A percentile compares a stretch with the other conserved stretches of the same genome.
Conservation (phyloP, 1,140 invertebrate species). For the Batillaria attramentaria region DNA sequence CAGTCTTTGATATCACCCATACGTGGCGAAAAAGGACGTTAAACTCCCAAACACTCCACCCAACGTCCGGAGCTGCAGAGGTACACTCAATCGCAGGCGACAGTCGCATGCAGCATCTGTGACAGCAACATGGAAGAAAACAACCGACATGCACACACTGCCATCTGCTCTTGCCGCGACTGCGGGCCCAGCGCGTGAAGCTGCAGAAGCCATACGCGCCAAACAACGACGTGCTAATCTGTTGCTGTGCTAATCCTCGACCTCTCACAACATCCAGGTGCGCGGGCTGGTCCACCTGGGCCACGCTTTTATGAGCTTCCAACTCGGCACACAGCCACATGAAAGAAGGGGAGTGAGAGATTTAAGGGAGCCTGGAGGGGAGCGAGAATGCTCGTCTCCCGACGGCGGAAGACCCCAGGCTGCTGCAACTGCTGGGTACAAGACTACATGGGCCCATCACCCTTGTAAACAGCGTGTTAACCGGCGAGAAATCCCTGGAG, state of each 20-base stretch:
- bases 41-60: too few species aligned
- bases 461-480: too few species aligned
- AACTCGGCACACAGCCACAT: not conserved
- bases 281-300: not conserved
- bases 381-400: too few species aligned
- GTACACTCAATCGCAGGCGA: too few species aligned
- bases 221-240: not conserved
- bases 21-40: too few species aligned
- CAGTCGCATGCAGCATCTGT: too few species aligned
- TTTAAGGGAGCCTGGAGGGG: not conserved
- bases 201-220: not conserved
- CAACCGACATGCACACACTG: not conserved
- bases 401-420: too few species aligned
- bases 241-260: conserved; percentile 2
- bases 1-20: too few species aligned
- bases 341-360: conserved; percentile 9
- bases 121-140: not conserved
- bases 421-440: too few species aligned
- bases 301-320: not conserved
- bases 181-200: not conserved
- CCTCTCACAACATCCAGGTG: conserved; percentile 9
- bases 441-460: too few species aligned
- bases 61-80: too few species aligned
- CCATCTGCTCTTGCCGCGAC: not conserved
- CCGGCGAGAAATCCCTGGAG: too few species aligned